Percentiles rank a stretch among this genome's conserved stretches.
Evolutionary conservation across 1,140 invertebrate genomes (phyloP).

Genomic region (Caenorhabditis latens): DNA sequence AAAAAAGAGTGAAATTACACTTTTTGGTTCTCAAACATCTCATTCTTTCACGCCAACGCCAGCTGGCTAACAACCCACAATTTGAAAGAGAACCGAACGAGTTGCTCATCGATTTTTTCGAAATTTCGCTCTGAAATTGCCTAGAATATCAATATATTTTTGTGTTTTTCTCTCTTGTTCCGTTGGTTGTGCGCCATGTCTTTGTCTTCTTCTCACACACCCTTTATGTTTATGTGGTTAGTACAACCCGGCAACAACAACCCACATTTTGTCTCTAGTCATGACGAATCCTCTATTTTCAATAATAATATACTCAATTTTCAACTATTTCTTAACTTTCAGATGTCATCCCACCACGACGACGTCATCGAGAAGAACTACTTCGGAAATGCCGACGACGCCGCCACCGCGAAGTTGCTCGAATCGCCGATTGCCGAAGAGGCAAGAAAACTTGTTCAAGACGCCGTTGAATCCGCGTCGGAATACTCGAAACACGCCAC

Average conservation of each 20-base stretch:
- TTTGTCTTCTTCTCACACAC: neutral
- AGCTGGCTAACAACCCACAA: neutral
- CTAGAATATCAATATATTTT: constrained; percentile 26
- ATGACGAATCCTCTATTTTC: neutral
- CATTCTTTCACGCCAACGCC: constrained; percentile 19
- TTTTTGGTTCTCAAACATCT: constrained; percentile 40
- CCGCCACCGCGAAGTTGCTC: constrained; percentile 2
- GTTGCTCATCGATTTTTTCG: neutral
- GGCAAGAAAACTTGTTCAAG: constrained; percentile 15
- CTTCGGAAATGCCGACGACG: neutral
- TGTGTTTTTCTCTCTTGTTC: neutral
- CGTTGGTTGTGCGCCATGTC: neutral
- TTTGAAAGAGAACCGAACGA: neutral
- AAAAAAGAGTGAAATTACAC: constrained; percentile 13
- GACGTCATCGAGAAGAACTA: constrained; percentile 49
- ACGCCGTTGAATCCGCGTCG: constrained; percentile 39
- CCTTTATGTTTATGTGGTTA: constrained; percentile 22
- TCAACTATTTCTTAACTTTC: neutral
- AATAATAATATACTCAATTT: neutral
- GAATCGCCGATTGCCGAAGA: constrained; percentile 48
- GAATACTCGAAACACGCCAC: constrained; percentile 44
- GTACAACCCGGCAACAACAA: constrained; percentile 26
- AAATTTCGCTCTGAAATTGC: neutral
- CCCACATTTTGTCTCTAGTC: constrained; percentile 18
- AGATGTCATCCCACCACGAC: constrained; percentile 45